phyloP scores from a whole-genome alignment of 2,888 invertebrate genomes.

The Druceiella hillmani region DNA sequence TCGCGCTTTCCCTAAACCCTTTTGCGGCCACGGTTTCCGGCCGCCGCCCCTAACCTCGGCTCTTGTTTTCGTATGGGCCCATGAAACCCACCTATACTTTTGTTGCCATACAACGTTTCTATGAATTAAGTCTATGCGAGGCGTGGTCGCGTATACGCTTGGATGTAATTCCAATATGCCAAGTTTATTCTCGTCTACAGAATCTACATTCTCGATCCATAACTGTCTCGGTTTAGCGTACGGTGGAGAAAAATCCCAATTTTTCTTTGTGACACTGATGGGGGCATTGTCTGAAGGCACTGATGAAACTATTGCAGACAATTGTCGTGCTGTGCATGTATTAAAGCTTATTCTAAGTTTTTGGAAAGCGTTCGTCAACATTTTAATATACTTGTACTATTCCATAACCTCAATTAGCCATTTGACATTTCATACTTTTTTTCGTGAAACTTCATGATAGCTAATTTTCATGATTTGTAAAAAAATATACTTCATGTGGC shows the following conservation, averaged over 20 bases:
- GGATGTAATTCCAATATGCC: conserved; percentile 89
- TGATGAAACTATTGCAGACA: conserved; percentile 28
- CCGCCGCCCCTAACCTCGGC: conserved; percentile 89
- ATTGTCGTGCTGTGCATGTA: no score
- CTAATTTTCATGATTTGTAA: no score
- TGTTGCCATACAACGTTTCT: conserved; percentile 84
- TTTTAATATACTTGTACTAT: no score
- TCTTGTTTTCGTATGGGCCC: conserved; percentile 69
- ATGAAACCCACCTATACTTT: conserved; percentile 75
- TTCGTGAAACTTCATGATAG: no score
- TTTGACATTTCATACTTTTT: no score
- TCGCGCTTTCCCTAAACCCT: conserved; percentile 83
- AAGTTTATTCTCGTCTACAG: conserved; percentile 69
- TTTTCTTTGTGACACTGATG: conserved; percentile 36
- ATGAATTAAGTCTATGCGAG: conserved; percentile 82
- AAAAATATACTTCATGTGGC: no score
- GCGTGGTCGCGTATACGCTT: conserved; percentile 73
- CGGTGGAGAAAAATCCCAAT: conserved; percentile 46
- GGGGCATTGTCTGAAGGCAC: conserved; percentile 23
- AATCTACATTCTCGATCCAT: conserved; percentile 82
- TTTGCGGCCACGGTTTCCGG: conserved; percentile 95
- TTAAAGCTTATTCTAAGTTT: no score
- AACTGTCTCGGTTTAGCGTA: conserved; percentile 66
- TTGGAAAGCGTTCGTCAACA: no score
- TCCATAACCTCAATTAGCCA: no score